Evolutionary conservation across 2,797 vertebrate species (phyloP), one percentile per base, ranked within the genome.

Genomic region (Hydrocynus forskahlii): DNA sequence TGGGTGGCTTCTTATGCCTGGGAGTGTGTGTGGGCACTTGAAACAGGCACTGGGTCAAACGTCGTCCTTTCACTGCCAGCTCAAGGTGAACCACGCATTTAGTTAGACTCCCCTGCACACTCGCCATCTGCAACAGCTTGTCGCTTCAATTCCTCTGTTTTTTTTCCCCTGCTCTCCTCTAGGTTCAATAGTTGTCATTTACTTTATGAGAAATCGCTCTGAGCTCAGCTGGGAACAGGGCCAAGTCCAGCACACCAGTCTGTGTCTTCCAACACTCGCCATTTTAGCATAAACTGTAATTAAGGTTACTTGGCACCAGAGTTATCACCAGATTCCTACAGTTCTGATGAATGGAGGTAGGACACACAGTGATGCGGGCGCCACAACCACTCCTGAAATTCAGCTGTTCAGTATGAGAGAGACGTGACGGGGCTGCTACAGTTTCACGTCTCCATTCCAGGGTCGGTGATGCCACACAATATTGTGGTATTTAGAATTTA

Each of bases 271-370:
- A 84, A 89, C 88, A 84, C 87, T 86, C 86, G 87, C 89, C 86
- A 86, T 89, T 93, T 92, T 92, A 92, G 91, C 92, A 92, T 92
- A 91, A 89, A 92, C 87, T 90, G 87, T 92, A 94, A 93, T 94
- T 92, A 93, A 92, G 91, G 88, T 79, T 86, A 90, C 87, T 91
- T 93, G 91, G 92, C 92, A 91, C 87, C 71, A 84, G 67, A 85
- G 84, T 82, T 87, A 84, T 84, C 88, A 78, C 81, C 84, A 62
- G 81, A 75, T 79, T 83, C 77, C 81, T 81, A 40, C 66, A 71
- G 83, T 75, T 85, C 68, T 79, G 79, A 63, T 16, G 63, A 75
- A 83, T 5, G 57, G 50, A 57, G 7, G 67, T 10, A 23, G 68
- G 45, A 17, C 7, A 54, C 64, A 59, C 35, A 57, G 52, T 17